Evolutionary conservation across 2,113 vertebrate genomes (phyloP).

Genomic region (Ancistrus triradiatus): DNA sequence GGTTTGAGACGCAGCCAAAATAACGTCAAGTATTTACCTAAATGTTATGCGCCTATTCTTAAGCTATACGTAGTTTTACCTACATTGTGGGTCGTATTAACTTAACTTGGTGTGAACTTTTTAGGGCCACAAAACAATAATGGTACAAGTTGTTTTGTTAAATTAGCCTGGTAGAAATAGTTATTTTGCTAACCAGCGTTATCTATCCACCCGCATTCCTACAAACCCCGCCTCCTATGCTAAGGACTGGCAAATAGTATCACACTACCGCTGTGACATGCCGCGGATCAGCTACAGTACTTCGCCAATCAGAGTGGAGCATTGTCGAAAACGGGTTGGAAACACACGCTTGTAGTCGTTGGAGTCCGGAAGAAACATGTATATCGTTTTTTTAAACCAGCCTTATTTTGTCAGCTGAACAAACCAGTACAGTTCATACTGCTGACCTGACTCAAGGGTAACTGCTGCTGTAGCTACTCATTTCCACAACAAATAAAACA

Average conservation of each 20-base stretch:
- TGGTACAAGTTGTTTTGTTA: not conserved
- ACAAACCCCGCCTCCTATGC: not conserved
- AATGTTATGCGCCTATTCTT: no score
- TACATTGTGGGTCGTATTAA: no score
- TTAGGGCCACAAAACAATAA: no score
- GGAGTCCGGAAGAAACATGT: conserved; percentile 18
- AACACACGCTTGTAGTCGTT: not conserved
- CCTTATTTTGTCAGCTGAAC: not conserved
- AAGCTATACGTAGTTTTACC: no score
- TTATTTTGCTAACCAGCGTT: no score
- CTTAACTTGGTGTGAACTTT: no score
- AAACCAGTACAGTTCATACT: not conserved
- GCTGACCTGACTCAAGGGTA: not conserved
- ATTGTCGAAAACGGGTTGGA: not conserved
- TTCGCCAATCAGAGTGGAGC: not conserved
- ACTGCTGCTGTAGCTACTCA: not conserved
- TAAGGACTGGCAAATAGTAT: not conserved
- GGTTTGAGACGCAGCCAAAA: conserved; percentile 2
- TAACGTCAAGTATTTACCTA: not conserved
- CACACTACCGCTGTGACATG: not conserved
- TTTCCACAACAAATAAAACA: no score
- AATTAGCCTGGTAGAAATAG: not conserved
- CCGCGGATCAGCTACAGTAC: not conserved
- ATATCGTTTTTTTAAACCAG: not conserved
- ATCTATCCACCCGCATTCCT: not conserved